Conservation (phyloP, 2,888 invertebrate species). For the Oscheius sp. region DNA sequence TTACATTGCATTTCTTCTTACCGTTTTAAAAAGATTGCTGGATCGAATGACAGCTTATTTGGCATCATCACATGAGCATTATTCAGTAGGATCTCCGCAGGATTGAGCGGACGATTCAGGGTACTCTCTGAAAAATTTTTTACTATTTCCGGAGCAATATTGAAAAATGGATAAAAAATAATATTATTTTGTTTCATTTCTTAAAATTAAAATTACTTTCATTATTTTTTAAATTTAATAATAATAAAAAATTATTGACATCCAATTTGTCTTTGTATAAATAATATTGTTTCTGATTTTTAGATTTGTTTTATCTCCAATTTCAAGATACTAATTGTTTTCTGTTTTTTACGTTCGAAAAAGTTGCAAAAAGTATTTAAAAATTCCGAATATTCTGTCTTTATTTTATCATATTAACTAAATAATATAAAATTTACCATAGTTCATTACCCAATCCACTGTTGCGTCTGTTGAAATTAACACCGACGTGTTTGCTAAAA, state of each 20-base stretch:
- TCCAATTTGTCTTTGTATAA: too few relatives aligned
- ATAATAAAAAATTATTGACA: too few relatives aligned
- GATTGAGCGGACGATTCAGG: slow-evolving; percentile 18
- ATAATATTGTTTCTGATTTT: too few relatives aligned
- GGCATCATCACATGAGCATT: slow-evolving; percentile 20
- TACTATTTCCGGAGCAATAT: background rate
- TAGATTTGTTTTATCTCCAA: too few relatives aligned
- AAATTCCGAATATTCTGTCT: too few relatives aligned
- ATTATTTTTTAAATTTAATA: too few relatives aligned
- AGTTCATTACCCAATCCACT: slow-evolving; percentile 23
- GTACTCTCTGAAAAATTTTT: slow-evolving; percentile 5
- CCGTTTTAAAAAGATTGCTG: slow-evolving; percentile 14
- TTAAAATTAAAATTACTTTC: too few relatives aligned
- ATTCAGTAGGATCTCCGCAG: slow-evolving; percentile 16
- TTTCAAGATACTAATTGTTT: too few relatives aligned
- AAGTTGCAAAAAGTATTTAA: too few relatives aligned
- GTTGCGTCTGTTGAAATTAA: slow-evolving; percentile 9
- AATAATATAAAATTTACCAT: slow-evolving; percentile 5
- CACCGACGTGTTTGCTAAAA: slow-evolving; percentile 18
- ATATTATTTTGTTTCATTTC: too few relatives aligned
- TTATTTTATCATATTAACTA: too few relatives aligned
- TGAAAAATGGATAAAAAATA: background rate
- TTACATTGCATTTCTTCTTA: background rate
- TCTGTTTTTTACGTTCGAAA: too few relatives aligned
- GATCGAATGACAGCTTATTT: slow-evolving; percentile 4